A percentile compares a stretch with the other conserved stretches of the same genome.
Conservation (phyloP, 2,888 invertebrate species). For the Leistus spinibarbis region DNA sequence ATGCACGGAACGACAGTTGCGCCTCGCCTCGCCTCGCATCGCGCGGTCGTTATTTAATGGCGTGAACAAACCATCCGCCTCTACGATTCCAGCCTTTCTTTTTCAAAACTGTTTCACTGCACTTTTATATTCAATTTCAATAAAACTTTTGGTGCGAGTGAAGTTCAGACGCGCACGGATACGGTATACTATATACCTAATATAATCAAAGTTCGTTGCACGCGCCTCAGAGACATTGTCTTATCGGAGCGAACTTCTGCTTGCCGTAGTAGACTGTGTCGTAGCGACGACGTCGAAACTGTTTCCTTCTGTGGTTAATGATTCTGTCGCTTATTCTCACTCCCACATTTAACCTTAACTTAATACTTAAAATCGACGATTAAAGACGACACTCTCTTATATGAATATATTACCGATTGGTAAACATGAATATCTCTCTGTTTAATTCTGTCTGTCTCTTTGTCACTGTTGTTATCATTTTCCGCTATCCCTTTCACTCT, state of each 20-base stretch:
- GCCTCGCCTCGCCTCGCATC: too few species aligned
- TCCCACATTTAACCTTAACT: slow-evolving; percentile 27
- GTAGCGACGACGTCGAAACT: neutral
- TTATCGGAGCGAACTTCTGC: neutral
- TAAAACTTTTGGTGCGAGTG: slow-evolving; percentile 17
- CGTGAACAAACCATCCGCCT: neutral
- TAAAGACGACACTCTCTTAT: neutral
- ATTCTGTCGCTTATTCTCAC: slow-evolving; percentile 26
- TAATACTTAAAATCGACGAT: slow-evolving; percentile 25
- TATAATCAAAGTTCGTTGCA: neutral
- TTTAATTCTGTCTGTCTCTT: too few species aligned
- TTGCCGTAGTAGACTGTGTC: too few species aligned
- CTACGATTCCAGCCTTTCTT: too few species aligned
- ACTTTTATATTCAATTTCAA: slow-evolving; percentile 32
- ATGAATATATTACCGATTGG: neutral
- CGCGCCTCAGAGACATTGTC: neutral
- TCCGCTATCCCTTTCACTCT: too few species aligned
- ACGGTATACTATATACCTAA: too few species aligned
- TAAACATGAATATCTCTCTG: too few species aligned
- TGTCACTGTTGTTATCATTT: too few species aligned
- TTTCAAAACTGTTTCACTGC: neutral
- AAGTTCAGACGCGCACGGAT: neutral
- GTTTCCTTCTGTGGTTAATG: slow-evolving; percentile 32
- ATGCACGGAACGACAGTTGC: neutral
- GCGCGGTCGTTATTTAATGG: neutral